These are phyloP conservation scores for Dromococcyx pavoninus DNA, from an alignment of 2,797 vertebrate genomes.

Conservation along the genomic window DNA sequence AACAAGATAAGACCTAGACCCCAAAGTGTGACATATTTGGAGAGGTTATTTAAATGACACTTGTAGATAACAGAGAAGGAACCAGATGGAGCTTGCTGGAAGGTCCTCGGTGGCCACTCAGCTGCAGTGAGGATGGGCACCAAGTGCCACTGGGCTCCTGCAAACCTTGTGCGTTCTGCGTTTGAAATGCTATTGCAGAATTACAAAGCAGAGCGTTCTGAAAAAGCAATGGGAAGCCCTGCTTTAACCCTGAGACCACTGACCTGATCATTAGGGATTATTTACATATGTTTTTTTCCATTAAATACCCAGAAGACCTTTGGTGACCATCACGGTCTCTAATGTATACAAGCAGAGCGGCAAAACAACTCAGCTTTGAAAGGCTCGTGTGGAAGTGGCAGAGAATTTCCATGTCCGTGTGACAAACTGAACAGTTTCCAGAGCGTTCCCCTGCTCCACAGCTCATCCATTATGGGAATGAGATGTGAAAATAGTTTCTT, in stretches of 20 bases:
- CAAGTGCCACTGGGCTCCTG: background rate
- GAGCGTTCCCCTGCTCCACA: conserved; percentile 8
- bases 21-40: background rate
- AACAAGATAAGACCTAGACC: background rate
- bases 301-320: background rate
- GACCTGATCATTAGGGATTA: background rate
- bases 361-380: background rate
- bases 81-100: background rate
- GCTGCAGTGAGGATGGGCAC: background rate
- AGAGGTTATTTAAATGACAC: background rate
- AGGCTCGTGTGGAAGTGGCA: background rate
- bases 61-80: background rate
- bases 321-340: background rate
- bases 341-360: background rate
- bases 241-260: background rate
- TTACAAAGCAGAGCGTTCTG: background rate
- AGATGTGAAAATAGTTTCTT: conserved; percentile 40
- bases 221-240: background rate
- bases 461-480: conserved; percentile 32
- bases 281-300: background rate
- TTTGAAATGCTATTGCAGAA: background rate
- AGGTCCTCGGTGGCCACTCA: background rate
- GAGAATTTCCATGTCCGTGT: background rate
- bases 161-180: background rate
- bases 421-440: conserved; percentile 1